phyloP scores from a whole-genome alignment of 2,113 vertebrate species.

The Trematocara macrostoma region DNA sequence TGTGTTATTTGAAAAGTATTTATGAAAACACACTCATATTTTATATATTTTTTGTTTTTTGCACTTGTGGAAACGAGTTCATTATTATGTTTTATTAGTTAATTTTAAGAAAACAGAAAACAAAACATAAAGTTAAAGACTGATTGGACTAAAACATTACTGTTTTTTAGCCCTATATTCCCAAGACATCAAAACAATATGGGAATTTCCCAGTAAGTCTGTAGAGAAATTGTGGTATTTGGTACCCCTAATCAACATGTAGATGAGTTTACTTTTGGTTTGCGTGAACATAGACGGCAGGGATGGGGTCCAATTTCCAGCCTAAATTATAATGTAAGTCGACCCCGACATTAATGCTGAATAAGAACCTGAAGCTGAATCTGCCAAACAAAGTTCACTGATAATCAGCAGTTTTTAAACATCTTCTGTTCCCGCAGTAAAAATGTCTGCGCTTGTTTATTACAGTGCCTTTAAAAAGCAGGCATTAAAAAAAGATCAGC shows the following conservation, averaged over 20 bases:
- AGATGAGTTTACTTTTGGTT: not conserved
- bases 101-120: not conserved
- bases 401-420: not conserved
- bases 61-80: not conserved
- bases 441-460: not conserved
- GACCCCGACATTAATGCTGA: not conserved
- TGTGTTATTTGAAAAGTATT: not conserved
- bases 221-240: not conserved
- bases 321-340: not conserved
- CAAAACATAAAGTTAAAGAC: not conserved
- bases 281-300: rapidly evolving
- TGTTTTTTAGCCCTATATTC: not conserved
- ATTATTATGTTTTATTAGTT: not conserved
- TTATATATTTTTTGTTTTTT: not conserved
- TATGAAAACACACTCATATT: not conserved
- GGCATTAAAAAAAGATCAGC: not conserved
- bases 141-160: not conserved
- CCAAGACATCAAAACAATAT: not conserved
- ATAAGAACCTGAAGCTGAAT: not conserved
- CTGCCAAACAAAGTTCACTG: not conserved
- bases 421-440: not conserved
- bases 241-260: not conserved
- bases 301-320: not conserved
- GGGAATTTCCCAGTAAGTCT: not conserved
- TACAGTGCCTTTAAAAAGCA: not conserved